Evolutionary conservation across 2,888 invertebrate species (phyloP).

Genomic region (Drosophila leonis): DNA sequence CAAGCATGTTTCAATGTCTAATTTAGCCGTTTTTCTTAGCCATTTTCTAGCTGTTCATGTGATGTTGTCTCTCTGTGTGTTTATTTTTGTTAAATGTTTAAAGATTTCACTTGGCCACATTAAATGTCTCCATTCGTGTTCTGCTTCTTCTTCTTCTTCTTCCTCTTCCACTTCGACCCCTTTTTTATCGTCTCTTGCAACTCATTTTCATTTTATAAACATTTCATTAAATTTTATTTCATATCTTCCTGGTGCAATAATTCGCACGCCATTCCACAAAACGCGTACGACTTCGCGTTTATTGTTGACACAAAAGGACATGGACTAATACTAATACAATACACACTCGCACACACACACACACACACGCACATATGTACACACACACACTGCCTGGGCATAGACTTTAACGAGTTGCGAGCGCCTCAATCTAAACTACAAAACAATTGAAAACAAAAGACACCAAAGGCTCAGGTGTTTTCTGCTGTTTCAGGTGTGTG

Average conservation of each 20-base stretch:
- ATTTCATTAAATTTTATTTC: conserved; percentile 81
- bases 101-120: conserved; percentile 3
- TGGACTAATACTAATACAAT: conserved; percentile 14
- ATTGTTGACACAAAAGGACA: conserved; percentile 68
- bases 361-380: conserved; percentile 19
- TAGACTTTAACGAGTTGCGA: conserved; percentile 74
- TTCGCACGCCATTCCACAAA: conserved; percentile 80
- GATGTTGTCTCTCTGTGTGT: conserved; percentile 10
- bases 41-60: conserved; percentile 3
- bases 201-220: conserved; percentile 79
- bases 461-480: conserved; percentile 44
- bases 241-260: conserved; percentile 81
- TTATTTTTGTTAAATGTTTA: conserved; percentile 10
- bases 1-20: conserved; percentile 54
- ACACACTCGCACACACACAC: conserved; percentile 23
- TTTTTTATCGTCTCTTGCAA: conserved; percentile 18
- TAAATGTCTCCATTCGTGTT: neutral
- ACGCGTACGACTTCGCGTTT: conserved; percentile 74
- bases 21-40: neutral
- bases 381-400: conserved; percentile 20
- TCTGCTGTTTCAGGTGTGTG: conserved; percentile 22
- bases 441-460: conserved; percentile 78
- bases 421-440: conserved; percentile 75
- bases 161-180: neutral
- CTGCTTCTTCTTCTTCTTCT: neutral